Evolutionary conservation across 2,113 vertebrate species (phyloP), one percentile per base, ranked within the genome.

Genomic region (Syngnathus typhle): DNA sequence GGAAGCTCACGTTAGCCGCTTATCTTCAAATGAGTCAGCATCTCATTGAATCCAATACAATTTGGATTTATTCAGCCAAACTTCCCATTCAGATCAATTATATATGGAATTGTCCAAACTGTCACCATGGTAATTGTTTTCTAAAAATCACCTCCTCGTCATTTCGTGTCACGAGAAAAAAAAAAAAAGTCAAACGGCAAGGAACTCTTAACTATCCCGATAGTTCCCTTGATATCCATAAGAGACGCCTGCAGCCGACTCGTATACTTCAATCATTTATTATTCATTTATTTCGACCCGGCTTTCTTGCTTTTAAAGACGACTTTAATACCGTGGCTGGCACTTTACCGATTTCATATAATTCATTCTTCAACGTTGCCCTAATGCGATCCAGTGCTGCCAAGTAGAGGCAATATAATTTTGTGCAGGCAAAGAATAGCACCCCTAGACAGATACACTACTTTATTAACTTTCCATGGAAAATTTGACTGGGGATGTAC

Each of bases 231-330:
- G 43, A 62, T 63, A 38, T 56, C 61, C 44, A 61, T 65, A 66
- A 72, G 56, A 64, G 63, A 38, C 36, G 69, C 62, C 52, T 59
- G 43, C 39, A 51, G 52, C 70, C 83, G 63, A 73, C 76, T 82
- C 73, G 73, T 66, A 64, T 72, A 54, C 39, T 47, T 13, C 55
- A 36, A 16, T 58, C 27, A 58, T 58, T 12, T 77, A 73, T 79
- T 74, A 82, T 80, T 81, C 78, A 71, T 82, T 78, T 84, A 65
- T 88, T 81, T 85, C 75, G 72, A 69, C 70, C 75, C 27, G n/a
- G 69, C 27, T 77, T 46, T 2, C 27, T 32, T 74, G 67, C 54
- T 77, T 86, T 75, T 83, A 71, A 79, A 83, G 76, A 79, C 60
- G 63, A 36, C 55, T 58, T 58, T 73, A 75, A 82, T 80, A 73